Evolutionary conservation across 2,888 invertebrate genomes (phyloP), one percentile per base, ranked within the genome.

Genomic region (Mimachlamys varia): DNA sequence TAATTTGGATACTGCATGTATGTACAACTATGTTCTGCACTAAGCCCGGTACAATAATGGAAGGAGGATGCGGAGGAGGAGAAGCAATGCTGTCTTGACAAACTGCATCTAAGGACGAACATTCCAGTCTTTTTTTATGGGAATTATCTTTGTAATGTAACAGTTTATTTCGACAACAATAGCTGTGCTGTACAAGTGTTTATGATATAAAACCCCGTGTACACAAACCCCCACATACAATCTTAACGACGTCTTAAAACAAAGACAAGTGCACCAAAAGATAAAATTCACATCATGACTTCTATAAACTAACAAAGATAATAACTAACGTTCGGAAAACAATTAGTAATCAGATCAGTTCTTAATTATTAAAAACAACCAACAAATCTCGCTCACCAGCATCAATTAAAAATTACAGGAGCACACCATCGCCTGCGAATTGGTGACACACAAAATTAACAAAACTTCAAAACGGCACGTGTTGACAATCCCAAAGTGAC

Each of bases 391-490:
- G 62, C 22, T 22, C 62, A 0, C 62, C n/a, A 62, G n/a, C n/a
- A 62, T 22, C n/a, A 62, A 62, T 62, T 33, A 0, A 22, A 15
- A 33, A 76, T 76, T 10, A 33, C 27, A 76, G 0, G 12, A 76
- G 33, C 33, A 76, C 76, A 76, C 13, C 33, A 76, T 0, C 76
- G 17, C 33, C 22, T 27, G 22, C 27, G 33, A 33, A 27, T 27
- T 33, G 33, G 33, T 76, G 76, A 76, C 62, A 76, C 76, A 76
- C 76, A 27, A 76, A 27, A 62, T 62, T 62, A 76, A 76, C 33
- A 33, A 27, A 76, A 33, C 33, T 76, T 76, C 76, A 27, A 76
- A 76, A 76, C 27, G 76, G 76, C 76, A 76, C 76, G 76, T 76
- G 33, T 33, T 17, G 33, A 33, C 27, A 33, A 33, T 76, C 33